Percentiles rank a stretch among this genome's conserved stretches.
Evolutionary conservation across 2,888 invertebrate genomes (phyloP).

Genomic region (Tipula vernalis): DNA sequence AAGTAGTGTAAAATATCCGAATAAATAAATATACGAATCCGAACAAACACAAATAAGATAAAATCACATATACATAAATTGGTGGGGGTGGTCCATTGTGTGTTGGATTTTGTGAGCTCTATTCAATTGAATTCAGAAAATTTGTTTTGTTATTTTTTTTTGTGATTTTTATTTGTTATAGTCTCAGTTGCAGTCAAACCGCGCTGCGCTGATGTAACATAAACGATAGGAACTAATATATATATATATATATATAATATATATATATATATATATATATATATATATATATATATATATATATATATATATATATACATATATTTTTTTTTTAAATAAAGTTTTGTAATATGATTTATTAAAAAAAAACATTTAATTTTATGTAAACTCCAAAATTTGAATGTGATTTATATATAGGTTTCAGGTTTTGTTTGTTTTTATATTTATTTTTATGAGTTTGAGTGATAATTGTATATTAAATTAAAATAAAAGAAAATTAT

Average conservation of each 20-base stretch:
- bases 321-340: neutral
- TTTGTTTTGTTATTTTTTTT: neutral
- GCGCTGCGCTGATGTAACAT: constrained; percentile 16
- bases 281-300: neutral
- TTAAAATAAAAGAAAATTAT: neutral
- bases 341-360: neutral
- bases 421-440: neutral
- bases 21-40: neutral
- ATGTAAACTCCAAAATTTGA: neutral
- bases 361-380: neutral
- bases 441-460: neutral
- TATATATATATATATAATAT: neutral
- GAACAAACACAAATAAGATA: neutral
- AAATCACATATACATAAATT: neutral
- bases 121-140: neutral
- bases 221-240: neutral
- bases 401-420: neutral
- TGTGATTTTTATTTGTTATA: neutral
- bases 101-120: neutral
- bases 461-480: neutral
- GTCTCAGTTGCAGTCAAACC: constrained; percentile 16
- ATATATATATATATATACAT: neutral
- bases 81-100: neutral
- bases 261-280: neutral
- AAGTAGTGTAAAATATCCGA: neutral